Conservation (phyloP, 2,797 vertebrate species). For the Poeciliopsis presidionis region DNA sequence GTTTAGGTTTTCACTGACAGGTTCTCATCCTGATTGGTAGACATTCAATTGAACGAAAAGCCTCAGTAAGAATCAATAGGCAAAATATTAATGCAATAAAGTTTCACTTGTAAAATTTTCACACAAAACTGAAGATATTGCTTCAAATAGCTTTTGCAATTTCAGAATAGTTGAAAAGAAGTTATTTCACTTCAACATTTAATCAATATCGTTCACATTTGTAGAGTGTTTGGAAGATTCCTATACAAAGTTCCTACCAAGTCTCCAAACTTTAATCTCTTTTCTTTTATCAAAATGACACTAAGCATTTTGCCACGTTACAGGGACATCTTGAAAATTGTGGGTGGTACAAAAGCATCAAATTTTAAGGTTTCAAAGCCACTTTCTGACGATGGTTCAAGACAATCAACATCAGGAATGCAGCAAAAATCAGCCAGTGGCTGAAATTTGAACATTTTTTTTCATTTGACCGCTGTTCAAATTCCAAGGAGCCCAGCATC, state of each 20-base stretch:
- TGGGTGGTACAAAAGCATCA: not conserved
- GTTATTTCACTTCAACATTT: not conserved
- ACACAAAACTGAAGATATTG: not conserved
- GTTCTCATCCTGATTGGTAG: slow-evolving; percentile 45
- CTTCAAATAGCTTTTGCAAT: not conserved
- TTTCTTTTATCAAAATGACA: not conserved
- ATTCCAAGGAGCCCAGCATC: not conserved
- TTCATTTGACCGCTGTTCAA: not conserved
- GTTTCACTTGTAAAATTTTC: slow-evolving; percentile 20
- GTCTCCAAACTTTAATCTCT: not conserved
- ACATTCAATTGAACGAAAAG: slow-evolving; percentile 42
- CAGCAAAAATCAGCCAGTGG: not conserved
- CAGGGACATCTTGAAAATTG: not conserved
- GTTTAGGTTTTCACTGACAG: slow-evolving; percentile 38
- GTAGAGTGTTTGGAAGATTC: not conserved
- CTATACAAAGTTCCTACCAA: not conserved
- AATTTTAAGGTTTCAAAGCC: not conserved
- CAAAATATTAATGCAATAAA: slow-evolving; percentile 33
- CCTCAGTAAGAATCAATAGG: slow-evolving; percentile 16
- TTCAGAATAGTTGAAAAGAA: not conserved
- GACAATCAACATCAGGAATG: not conserved
- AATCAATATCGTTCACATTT: not conserved
- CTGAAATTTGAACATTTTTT: not conserved
- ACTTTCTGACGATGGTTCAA: not conserved
- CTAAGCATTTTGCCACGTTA: not conserved